phyloP scores from a whole-genome alignment of 2,888 invertebrate genomes.

The Rotaria macrura region DNA sequence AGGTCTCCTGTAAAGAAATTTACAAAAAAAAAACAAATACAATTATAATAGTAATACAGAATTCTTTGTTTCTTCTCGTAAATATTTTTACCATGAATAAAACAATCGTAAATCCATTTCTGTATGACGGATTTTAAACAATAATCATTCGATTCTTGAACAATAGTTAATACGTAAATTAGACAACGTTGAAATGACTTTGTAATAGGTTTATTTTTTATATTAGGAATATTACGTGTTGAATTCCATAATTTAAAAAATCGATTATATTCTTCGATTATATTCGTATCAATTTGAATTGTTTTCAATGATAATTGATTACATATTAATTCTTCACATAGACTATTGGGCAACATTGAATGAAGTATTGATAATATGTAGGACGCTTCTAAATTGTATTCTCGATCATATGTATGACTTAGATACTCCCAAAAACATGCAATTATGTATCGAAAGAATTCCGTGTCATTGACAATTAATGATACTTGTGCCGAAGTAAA shows the following conservation, averaged over 20 bases:
- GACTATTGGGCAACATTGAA: slow-evolving; percentile 22
- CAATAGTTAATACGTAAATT: neutral
- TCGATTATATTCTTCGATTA: slow-evolving; percentile 57
- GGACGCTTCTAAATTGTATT: neutral
- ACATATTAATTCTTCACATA: slow-evolving; percentile 27
- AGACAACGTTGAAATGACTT: slow-evolving; percentile 29
- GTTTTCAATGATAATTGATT: neutral
- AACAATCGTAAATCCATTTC: neutral
- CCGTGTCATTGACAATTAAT: neutral
- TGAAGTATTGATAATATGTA: slow-evolving; percentile 24
- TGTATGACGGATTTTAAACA: neutral
- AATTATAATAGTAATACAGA: no score
- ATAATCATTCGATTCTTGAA: neutral
- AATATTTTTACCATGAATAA: neutral
- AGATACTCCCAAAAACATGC: neutral
- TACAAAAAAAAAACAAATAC: neutral
- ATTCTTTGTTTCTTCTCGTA: no score
- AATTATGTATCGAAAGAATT: neutral
- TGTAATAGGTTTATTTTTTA: neutral
- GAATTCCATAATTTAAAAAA: slow-evolving; percentile 66
- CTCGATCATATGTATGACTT: neutral
- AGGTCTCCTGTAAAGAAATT: slow-evolving; percentile 54
- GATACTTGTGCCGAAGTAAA: neutral
- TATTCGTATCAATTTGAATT: neutral
- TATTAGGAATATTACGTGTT: slow-evolving; percentile 56